A percentile compares a stretch with the other conserved stretches of the same genome.
phyloP scores from a whole-genome alignment of 2,888 invertebrate genomes.

The Metacarcinus magister region DNA sequence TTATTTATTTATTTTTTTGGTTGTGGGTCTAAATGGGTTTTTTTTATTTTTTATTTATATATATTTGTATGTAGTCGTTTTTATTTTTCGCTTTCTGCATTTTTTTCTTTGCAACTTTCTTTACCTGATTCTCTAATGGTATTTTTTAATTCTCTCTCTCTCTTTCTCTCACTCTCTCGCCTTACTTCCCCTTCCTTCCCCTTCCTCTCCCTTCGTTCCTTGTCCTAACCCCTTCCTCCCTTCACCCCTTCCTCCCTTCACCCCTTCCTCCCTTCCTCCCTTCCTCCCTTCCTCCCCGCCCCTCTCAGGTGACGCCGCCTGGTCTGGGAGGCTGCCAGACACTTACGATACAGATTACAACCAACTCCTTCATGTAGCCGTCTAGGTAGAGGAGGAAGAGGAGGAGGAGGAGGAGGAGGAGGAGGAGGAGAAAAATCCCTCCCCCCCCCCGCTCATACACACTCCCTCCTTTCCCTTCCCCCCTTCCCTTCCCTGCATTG shows the following conservation, averaged over 20 bases:
- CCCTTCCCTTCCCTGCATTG: background rate
- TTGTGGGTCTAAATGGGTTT: no score
- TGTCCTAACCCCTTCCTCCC: background rate
- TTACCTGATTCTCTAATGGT: no score
- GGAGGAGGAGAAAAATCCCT: background rate
- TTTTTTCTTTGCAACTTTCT: no score
- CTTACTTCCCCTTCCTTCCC: background rate
- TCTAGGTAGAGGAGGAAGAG: background rate
- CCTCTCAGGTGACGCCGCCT: background rate
- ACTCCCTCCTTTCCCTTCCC: background rate
- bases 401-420: background rate
- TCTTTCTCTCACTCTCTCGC: background rate
- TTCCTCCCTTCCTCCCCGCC: background rate
- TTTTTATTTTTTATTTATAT: no score
- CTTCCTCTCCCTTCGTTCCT: background rate
- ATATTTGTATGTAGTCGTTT: no score
- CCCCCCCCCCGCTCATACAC: background rate
- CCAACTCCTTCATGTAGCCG: background rate
- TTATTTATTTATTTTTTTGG: no score
- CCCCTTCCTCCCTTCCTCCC: background rate
- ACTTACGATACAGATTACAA: background rate
- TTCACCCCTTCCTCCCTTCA: background rate
- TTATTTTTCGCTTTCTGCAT: no score
- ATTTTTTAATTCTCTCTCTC: background rate
- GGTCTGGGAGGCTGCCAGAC: constrained; percentile 11